Evolutionary conservation across 2,797 vertebrate species (phyloP).

Genomic region (Uromys caudimaculatus): DNA sequence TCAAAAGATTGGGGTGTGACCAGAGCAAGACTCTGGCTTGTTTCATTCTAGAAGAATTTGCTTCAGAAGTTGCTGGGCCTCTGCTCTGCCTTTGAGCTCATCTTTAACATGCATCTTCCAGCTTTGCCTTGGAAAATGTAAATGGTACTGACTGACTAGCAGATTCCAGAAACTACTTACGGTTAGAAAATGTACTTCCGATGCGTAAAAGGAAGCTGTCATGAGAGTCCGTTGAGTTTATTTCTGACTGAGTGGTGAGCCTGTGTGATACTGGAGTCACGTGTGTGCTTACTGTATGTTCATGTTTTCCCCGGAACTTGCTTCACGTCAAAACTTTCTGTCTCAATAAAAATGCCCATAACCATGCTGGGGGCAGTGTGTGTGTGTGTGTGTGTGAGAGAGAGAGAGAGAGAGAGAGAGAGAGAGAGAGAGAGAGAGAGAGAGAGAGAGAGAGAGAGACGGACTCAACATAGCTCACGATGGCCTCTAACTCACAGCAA

Average conservation of each 20-base stretch:
- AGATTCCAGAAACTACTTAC: conserved; percentile 34
- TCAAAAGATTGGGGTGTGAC: conserved; percentile 87
- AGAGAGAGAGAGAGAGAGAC: no score
- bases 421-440: no score
- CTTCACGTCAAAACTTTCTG: background rate
- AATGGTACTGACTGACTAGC: conserved; percentile 48
- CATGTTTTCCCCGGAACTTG: conserved; percentile 16
- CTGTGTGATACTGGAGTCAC: background rate
- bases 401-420: no score
- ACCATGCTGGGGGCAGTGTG: background rate
- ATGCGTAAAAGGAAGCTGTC: background rate
- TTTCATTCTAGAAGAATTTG: conserved; percentile 84
- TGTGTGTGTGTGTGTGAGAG: no score
- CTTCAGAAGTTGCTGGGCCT: conserved; percentile 84
- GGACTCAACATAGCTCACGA: background rate
- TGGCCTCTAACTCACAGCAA: background rate
- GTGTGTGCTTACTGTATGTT: background rate
- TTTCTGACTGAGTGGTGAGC: background rate
- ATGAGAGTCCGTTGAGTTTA: background rate
- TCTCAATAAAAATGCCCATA: background rate
- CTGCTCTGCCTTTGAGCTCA: conserved; percentile 79
- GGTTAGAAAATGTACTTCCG: background rate
- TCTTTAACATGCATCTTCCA: conserved; percentile 73
- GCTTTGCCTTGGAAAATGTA: conserved; percentile 55
- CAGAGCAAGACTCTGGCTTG: conserved; percentile 82